Evolutionary conservation across 2,888 invertebrate genomes (phyloP), one percentile per base, ranked within the genome.

Genomic region (Coremacera marginata): DNA sequence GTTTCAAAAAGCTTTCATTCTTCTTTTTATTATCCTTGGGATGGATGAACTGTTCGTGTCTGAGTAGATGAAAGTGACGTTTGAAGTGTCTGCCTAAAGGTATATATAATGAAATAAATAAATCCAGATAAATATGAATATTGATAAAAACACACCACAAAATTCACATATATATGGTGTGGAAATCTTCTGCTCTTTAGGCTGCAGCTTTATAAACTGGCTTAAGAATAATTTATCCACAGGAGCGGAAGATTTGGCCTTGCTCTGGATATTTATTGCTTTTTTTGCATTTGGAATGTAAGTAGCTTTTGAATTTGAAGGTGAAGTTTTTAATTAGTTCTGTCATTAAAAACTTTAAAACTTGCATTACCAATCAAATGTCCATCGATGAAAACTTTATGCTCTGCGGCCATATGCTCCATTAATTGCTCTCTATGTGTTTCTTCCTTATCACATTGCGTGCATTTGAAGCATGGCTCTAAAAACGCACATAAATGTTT

Each of bases 381-480:
- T 11, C 71, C 74, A 60, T 79, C 78, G 27, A 79, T 77, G 8
- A 77, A 73, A 11, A 77, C 60, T 51, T 79, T 79, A 51, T 79
- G 78, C 44, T 77, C 77, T 68, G 71, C 71, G 27, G 78, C 78
- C 67, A 79, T 37, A 44, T 79, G 78, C 37, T 79, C 78, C 77
- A 79, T 57, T n/a, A 79, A 31, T 51, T 68, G 70, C 37, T 79
- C 78, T 5, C 78, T 34, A 2, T 70, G 52, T 25, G 77, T 73
- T 14, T 74, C 76, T 27, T 75, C 60, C 52, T 71, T 65, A 2
- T 51, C 8, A 52, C 78, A 79, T n/a, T 75, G 22, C 8, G 62
- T 60, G 63, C 78, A 79, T 62, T 77, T 19, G 22, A 63, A 73
- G 22, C 31, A 31, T 16, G 63, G 63, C n/a, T 65, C 77, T 77